Evolutionary conservation across 2,888 invertebrate genomes (phyloP), one percentile per base, ranked within the genome.

Genomic region (Phrixothrix hirtus): DNA sequence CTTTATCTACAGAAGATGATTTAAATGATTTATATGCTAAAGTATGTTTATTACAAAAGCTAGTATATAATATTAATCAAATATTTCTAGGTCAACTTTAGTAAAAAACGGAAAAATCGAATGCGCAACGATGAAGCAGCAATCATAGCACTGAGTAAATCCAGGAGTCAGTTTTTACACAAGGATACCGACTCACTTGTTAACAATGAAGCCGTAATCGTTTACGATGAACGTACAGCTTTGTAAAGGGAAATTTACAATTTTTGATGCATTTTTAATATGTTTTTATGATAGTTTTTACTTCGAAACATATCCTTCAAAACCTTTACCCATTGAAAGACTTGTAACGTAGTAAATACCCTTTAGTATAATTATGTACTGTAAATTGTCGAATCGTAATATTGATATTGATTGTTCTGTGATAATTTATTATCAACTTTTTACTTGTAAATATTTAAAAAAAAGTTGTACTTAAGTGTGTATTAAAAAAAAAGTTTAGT

Each of bases 41-140:
- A 78, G 86, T 86, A 72, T 12, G n/a, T n/a, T n/a, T n/a, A n/a
- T n/a, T n/a, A n/a, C n/a, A n/a, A n/a, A n/a, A n/a, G n/a, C n/a
- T n/a, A n/a, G n/a, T n/a, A n/a, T n/a, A n/a, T n/a, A n/a, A n/a
- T n/a, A n/a, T 4, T 32, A 31, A 31, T 3, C 11, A 4, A 10
- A 11, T 31, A 11, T 52, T 74, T 73, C 25, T 72, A 87, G 87
- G 86, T 87, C 17, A 87, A 84, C 66, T 82, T 87, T 65, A 88
- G 87, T 71, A 89, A 87, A 73, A 88, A 88, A 71, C 82, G 88
- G 68, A 87, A 87, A 78, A 88, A 87, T 72, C 83, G 88, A 44
- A 89, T 90, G 89, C 81, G 87, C 60, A 88, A 84, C 73, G 87
- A 88, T 70, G 89, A 89, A 77, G 89, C 89, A 1, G 89, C 89